Conservation (phyloP, 2,888 invertebrate genomes). For the Stenoptilia bipunctidactyla region DNA sequence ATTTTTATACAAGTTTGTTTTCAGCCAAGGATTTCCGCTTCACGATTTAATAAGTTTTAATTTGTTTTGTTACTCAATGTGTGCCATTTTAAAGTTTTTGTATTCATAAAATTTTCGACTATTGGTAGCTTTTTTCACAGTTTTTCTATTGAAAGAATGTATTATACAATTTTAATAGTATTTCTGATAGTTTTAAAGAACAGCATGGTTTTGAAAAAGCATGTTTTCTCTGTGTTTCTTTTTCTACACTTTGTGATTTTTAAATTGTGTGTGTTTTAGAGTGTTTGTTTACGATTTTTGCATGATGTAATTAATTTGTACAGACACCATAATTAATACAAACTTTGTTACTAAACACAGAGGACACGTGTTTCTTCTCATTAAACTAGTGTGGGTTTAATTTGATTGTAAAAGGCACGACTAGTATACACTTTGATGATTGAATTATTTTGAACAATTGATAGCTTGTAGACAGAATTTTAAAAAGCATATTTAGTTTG, state of each 20-base stretch:
- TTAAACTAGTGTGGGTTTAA: not conserved
- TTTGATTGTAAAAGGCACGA: no score
- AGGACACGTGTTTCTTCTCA: slow-evolving; percentile 37
- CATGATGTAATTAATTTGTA: slow-evolving; percentile 6
- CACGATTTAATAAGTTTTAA: not conserved
- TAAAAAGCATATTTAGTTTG: no score
- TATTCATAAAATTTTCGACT: no score
- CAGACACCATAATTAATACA: slow-evolving; percentile 3
- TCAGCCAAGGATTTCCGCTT: not conserved
- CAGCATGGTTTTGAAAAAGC: slow-evolving; percentile 22
- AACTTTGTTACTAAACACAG: slow-evolving; percentile 15
- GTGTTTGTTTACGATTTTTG: slow-evolving; percentile 25
- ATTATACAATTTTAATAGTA: no score
- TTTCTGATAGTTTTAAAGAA: slow-evolving; percentile 21
- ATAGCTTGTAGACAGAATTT: no score
- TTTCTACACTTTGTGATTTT: slow-evolving; percentile 2
- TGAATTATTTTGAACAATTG: no score
- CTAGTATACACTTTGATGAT: no score
- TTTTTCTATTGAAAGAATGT: no score
- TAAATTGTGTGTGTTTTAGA: slow-evolving; percentile 5
- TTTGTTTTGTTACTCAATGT: no score
- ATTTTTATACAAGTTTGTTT: not conserved
- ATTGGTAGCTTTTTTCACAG: no score
- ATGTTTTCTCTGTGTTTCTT: slow-evolving; percentile 46
- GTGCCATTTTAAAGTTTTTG: no score